Conservation (phyloP, 1,140 invertebrate species). For the Drosophila burlai region DNA sequence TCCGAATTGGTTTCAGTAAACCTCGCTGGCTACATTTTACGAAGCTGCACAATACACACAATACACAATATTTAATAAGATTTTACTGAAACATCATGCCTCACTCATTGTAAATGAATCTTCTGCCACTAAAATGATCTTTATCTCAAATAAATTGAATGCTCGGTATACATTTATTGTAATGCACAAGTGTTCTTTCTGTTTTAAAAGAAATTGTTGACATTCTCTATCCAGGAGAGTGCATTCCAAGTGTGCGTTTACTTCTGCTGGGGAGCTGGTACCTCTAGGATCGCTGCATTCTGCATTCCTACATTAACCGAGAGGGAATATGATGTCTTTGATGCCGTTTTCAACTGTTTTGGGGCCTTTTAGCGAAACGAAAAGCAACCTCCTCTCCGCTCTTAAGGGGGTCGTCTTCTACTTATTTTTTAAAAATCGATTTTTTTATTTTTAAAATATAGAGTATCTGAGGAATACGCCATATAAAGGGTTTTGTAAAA, state of each 20-base stretch:
- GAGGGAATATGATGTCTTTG: neutral
- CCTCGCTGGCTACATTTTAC: constrained; percentile 19
- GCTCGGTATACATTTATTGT: constrained; percentile 3
- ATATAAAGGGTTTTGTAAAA: too few relatives aligned
- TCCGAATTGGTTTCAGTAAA: neutral
- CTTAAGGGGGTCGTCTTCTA: neutral
- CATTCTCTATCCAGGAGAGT: too few relatives aligned
- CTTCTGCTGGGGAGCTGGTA: too few relatives aligned
- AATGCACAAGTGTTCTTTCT: neutral
- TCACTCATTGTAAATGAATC: constrained; percentile 44
- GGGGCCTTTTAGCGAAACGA: neutral
- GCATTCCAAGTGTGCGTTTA: too few relatives aligned
- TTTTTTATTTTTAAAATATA: too few relatives aligned
- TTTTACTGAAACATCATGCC: neutral
- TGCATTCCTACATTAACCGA: too few relatives aligned
- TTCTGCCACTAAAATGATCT: neutral
- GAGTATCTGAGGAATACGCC: too few relatives aligned
- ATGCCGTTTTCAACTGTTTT: neutral
- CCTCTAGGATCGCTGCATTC: too few relatives aligned
- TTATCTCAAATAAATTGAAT: neutral
- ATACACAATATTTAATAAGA: neutral
- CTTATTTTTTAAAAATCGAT: too few relatives aligned
- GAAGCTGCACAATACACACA: neutral
- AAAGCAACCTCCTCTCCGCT: neutral
- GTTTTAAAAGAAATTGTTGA: neutral